phyloP scores from a whole-genome alignment of 2,113 vertebrate species.

The Gasterosteus nipponicus region DNA sequence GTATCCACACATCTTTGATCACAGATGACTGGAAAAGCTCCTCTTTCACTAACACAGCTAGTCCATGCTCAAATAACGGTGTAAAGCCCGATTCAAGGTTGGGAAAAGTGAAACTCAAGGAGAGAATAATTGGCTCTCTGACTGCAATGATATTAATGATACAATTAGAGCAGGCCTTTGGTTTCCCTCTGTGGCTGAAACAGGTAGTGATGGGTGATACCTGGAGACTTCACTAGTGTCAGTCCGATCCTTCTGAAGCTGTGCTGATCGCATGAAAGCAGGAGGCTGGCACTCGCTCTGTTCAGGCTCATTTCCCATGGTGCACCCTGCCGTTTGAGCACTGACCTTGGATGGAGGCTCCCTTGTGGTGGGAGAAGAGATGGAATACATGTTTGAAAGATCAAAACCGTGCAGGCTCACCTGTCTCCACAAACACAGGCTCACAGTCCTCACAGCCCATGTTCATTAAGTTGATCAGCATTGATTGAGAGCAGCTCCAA shows the following conservation, averaged over 20 bases:
- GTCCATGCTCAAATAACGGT: conserved; percentile 10
- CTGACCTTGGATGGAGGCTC: conserved; percentile 79
- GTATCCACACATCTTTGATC: conserved; percentile 41
- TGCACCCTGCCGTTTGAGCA: conserved; percentile 72
- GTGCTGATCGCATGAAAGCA: conserved; percentile 70
- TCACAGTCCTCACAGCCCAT: conserved; percentile 16
- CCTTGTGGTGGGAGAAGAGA: conserved; percentile 76
- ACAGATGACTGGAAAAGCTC: conserved; percentile 22
- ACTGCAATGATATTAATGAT: conserved; percentile 75
- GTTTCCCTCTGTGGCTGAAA: conserved; percentile 66
- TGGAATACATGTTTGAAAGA: conserved; percentile 83
- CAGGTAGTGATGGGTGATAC: conserved; percentile 71
- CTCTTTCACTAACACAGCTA: background rate
- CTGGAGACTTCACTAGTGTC: conserved; percentile 78
- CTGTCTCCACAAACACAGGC: conserved; percentile 64
- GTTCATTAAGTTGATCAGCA: conserved; percentile 64
- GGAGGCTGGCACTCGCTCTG: conserved; percentile 40
- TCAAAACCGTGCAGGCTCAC: conserved; percentile 76
- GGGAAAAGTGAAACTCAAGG: conserved; percentile 52
- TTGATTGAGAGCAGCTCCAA: conserved; percentile 30
- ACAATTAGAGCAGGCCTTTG: conserved; percentile 70
- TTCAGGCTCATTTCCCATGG: conserved; percentile 68
- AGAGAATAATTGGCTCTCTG: conserved; percentile 67
- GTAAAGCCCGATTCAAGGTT: conserved; percentile 42
- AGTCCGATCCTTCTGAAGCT: conserved; percentile 72